Percentiles rank a stretch among this genome's conserved stretches.
Conservation (phyloP, 2,888 invertebrate species). For the Siphlonurus alternatus region DNA sequence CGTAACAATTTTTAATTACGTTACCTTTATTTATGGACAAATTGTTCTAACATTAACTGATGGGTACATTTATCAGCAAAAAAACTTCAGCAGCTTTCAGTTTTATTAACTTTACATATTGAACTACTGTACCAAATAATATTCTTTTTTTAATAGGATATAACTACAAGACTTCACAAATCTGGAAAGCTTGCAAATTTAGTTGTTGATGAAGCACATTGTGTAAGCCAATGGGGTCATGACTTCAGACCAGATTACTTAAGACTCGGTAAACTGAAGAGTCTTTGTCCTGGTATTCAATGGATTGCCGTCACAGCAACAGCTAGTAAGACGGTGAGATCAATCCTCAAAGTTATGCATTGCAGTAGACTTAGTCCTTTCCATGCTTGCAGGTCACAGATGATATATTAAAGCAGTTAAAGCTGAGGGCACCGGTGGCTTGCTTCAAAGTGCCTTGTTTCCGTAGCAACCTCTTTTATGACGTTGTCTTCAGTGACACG, state of each 20-base stretch:
- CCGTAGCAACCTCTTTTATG: conserved; percentile 85
- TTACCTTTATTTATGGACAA: too few relatives aligned
- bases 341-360: conserved; percentile 17
- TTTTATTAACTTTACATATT: too few relatives aligned
- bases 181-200: conserved; percentile 71
- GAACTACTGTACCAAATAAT: too few relatives aligned
- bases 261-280: conserved; percentile 56
- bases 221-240: conserved; percentile 98
- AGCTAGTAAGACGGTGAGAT: conserved; percentile 46
- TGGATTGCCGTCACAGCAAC: conserved; percentile 95
- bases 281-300: conserved; percentile 41
- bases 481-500: conserved; percentile 75
- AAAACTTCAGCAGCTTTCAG: too few relatives aligned
- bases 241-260: conserved; percentile 93
- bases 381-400: conserved; percentile 44
- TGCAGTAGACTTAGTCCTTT: conserved; percentile 8
- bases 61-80: too few relatives aligned
- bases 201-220: conserved; percentile 95
- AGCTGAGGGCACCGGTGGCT: conserved; percentile 43
- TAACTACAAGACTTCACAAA: conserved; percentile 51
- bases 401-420: conserved; percentile 63
- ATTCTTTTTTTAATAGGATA: too few relatives aligned
- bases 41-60: too few relatives aligned
- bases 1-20: too few relatives aligned
- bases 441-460: conserved; percentile 78